Percentiles rank a stretch among this genome's conserved stretches.
phyloP scores from a whole-genome alignment of 1,140 invertebrate species.

The Diabrotica undecimpunctata region DNA sequence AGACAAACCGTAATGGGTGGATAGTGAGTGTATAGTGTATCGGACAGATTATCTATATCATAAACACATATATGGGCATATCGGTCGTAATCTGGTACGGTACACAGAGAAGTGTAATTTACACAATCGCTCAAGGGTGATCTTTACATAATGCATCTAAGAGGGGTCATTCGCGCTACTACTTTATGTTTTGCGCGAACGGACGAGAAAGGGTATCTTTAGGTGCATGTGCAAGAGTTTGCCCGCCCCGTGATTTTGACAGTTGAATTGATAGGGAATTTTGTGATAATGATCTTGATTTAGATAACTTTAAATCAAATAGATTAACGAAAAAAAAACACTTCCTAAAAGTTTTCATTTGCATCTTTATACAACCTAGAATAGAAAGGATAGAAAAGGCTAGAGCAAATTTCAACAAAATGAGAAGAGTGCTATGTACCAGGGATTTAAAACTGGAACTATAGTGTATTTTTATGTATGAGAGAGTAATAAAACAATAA shows the following conservation, averaged over 20 bases:
- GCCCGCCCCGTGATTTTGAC: not conserved
- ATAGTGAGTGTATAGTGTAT: not conserved
- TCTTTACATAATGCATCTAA: not conserved
- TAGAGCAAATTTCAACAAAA: no score
- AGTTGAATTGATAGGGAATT: not conserved
- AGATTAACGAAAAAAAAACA: no score
- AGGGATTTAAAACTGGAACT: no score
- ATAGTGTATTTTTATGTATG: no score
- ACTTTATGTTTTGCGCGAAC: not conserved
- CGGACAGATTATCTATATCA: slow-evolving; percentile 1
- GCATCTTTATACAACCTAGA: no score
- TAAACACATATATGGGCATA: not conserved
- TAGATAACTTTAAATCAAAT: no score
- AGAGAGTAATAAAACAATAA: no score
- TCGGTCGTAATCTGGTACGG: not conserved
- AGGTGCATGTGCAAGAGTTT: not conserved
- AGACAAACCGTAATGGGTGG: not conserved
- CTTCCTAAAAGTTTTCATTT: no score
- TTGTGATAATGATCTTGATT: no score
- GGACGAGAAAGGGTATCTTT: not conserved
- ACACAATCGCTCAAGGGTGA: not conserved
- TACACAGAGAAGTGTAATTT: not conserved
- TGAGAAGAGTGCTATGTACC: no score
- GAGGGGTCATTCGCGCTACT: not conserved
- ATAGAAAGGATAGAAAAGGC: no score